phyloP scores from a whole-genome alignment of 2,797 vertebrate species.

The Tauraco hartlaubi region DNA sequence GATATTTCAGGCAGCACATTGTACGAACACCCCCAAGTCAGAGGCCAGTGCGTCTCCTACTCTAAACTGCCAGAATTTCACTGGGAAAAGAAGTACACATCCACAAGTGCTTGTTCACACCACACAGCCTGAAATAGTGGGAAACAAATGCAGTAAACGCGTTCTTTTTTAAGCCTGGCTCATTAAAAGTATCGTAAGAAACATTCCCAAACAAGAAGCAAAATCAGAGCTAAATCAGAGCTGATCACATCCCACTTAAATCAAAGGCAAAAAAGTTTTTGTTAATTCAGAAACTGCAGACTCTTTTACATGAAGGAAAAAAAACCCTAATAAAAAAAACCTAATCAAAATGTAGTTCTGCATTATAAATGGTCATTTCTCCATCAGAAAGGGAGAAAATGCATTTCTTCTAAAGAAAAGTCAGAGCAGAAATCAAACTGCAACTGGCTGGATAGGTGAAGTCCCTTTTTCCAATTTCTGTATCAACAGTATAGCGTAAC shows the following conservation, averaged over 20 bases:
- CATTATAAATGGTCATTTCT: background rate
- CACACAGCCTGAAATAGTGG: background rate
- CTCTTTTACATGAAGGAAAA: background rate
- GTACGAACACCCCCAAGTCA: background rate
- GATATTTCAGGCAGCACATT: constrained; percentile 27
- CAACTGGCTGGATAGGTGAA: background rate
- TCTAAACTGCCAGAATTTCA: background rate
- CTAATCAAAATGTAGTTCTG: background rate
- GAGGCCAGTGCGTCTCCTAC: background rate
- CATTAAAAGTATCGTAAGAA: background rate
- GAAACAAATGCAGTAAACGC: constrained; percentile 1
- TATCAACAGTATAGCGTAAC: background rate
- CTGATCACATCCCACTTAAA: background rate
- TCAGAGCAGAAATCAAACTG: background rate
- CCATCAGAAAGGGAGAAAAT: background rate
- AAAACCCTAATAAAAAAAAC: background rate
- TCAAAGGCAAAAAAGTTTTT: background rate
- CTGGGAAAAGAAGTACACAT: background rate
- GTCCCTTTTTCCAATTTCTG: background rate
- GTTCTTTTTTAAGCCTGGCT: background rate
- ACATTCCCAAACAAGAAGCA: background rate
- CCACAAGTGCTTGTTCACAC: background rate
- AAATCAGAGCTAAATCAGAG: constrained; percentile 42
- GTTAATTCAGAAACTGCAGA: background rate
- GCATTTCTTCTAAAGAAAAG: background rate